These are phyloP conservation scores for Halcyon badia DNA, from an alignment of 2,797 vertebrate genomes.

Conservation along the genomic window DNA sequence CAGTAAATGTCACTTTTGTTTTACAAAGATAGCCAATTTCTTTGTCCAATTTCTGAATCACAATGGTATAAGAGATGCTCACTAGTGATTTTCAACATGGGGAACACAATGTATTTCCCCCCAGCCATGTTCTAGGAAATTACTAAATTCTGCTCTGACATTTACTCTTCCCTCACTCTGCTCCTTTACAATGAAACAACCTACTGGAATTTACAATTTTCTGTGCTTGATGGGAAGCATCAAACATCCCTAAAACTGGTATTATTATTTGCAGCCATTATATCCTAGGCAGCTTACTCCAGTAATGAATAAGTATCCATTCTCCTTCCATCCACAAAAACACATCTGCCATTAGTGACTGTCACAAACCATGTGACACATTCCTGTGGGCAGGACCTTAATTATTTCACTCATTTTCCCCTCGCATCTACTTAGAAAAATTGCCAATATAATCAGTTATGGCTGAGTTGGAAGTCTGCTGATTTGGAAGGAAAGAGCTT, in stretches of 20 bases:
- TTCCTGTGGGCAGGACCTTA: not conserved
- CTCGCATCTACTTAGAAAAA: not conserved
- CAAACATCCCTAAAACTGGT: constrained; percentile 23
- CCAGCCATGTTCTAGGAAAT: not conserved
- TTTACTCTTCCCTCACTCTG: not conserved
- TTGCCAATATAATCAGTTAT: not conserved
- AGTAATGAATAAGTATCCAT: constrained; percentile 2
- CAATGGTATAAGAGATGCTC: not conserved
- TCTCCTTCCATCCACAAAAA: not conserved
- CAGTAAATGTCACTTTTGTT: not conserved
- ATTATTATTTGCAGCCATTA: not conserved
- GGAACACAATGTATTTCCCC: not conserved
- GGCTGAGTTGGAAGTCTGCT: not conserved
- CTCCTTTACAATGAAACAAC: not conserved
- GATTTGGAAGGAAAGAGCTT: not conserved
- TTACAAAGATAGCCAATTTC: not conserved
- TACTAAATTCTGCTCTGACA: not conserved
- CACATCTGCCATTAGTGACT: constrained; percentile 5
- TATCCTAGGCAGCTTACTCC: not conserved
- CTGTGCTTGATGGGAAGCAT: not conserved
- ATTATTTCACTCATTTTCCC: constrained; percentile 28
- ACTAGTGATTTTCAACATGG: not conserved
- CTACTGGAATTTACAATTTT: not conserved
- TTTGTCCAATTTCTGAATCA: not conserved
- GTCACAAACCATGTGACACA: rapidly evolving